Percentiles rank a stretch among this genome's conserved stretches.
Evolutionary conservation across 2,797 vertebrate species (phyloP).

Genomic region (Myripristis jacobus): DNA sequence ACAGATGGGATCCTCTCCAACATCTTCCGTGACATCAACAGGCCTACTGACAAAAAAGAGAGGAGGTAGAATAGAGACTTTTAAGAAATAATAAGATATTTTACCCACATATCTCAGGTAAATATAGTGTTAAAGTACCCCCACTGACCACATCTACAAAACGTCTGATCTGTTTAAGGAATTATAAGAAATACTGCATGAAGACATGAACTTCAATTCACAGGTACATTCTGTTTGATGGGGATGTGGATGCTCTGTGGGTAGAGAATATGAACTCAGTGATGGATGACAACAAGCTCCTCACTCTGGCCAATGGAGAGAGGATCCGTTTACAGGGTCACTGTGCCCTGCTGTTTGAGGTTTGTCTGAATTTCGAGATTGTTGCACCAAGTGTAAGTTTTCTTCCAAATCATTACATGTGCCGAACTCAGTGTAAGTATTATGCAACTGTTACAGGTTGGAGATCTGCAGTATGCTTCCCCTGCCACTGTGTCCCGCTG

Average conservation of each 20-base stretch:
- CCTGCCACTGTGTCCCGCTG: slow-evolving; percentile 97
- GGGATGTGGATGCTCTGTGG: slow-evolving; percentile 98
- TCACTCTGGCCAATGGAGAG: slow-evolving; percentile 97
- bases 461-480: slow-evolving; percentile 95
- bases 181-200: slow-evolving; percentile 2
- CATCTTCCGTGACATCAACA: slow-evolving; percentile 97
- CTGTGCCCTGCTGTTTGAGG: slow-evolving; percentile 97
- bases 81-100: no score
- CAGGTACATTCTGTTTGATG: slow-evolving; percentile 98
- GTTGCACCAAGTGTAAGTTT: not conserved
- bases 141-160: no score
- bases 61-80: slow-evolving; percentile 81
- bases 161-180: no score
- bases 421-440: not conserved
- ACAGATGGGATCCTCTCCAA: slow-evolving; percentile 97
- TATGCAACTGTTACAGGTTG: slow-evolving; percentile 84
- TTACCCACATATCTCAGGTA: not conserved
- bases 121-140: not conserved
- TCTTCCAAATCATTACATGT: not conserved
- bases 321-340: slow-evolving; percentile 93
- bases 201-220: slow-evolving; percentile 12
- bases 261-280: slow-evolving; percentile 99
- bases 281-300: slow-evolving; percentile 97
- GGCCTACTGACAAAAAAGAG: slow-evolving; percentile 94
- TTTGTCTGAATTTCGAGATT: slow-evolving; percentile 44